Base-by-base conservation (phyloP, 2,113 vertebrate genomes). In the Oncorhynchus clarkii region DNA sequence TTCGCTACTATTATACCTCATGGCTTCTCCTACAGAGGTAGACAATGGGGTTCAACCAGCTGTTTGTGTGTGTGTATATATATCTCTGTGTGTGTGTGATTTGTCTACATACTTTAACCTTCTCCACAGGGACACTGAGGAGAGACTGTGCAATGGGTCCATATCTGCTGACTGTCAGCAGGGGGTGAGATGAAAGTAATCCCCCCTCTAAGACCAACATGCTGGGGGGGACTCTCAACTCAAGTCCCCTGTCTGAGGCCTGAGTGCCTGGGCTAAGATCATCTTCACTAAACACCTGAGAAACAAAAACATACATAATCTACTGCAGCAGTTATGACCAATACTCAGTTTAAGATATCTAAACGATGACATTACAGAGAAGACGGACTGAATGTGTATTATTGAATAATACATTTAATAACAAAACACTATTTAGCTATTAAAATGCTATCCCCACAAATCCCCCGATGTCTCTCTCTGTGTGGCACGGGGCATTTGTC, bases 11-110 rank as follows among this genome's bases (percentile, higher is more conserved):
- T 85, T 83, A 81, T 66, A 62, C 49, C 77, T 66, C 77, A 72
- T 72, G 72, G 75, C 14, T 16, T 67, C 3, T 67, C 12, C 27
- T 72, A 54, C 24, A 31, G 67, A 83, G 34, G 75, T 80, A 76
- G 84, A 73, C 79, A 80, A 86, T 86, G 82, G 81, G 83, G 80
- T 82, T 88, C 75, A 81, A 79, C 84, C 83, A 78, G 64, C 67
- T 26, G 12, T 54, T 16, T 51, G 24, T 68, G 66, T 39, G 7
- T 45, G 39, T 45, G 39, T 45, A 2, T 11, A 9, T 45, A 2
- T 11, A 0, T 34, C 6, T 34, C 0, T 34, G 5, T 82, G 72
- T 51, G 74, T 69, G 66, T 70, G 29, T 65, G 20, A 66, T 77
- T 78, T 79, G 76, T 89, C 80, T 78, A 67, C 78, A 4, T 73